Evolutionary conservation across 2,113 vertebrate genomes (phyloP).

Genomic region (Corythornis madagascariensis): DNA sequence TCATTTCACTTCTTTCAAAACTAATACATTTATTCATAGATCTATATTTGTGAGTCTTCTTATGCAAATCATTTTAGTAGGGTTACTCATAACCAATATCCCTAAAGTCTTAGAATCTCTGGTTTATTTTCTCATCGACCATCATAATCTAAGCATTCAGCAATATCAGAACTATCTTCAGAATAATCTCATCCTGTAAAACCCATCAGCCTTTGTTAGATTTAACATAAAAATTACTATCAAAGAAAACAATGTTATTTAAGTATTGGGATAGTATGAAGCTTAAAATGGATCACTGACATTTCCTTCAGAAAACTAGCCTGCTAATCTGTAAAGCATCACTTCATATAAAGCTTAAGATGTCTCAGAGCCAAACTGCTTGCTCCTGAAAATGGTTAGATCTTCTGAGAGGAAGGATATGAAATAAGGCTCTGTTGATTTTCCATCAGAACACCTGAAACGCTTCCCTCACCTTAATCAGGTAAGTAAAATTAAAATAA

Average conservation of each 20-base stretch:
- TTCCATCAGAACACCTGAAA: constrained; percentile 17
- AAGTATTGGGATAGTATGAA: not conserved
- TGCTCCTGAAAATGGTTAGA: constrained; percentile 13
- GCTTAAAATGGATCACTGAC: not conserved
- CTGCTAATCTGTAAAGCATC: not conserved
- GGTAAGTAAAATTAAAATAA: constrained; percentile 2
- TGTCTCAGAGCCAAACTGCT: not conserved
- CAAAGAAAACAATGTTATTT: not conserved
- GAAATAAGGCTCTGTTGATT: constrained; percentile 30
- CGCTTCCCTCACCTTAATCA: not conserved
- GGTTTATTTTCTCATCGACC: constrained; percentile 3
- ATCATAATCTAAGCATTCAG: not conserved
- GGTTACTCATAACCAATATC: not conserved
- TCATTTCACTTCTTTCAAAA: not conserved
- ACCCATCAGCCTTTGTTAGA: not conserved
- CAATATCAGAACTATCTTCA: not conserved
- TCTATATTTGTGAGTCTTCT: not conserved
- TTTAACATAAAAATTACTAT: not conserved
- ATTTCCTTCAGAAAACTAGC: not conserved
- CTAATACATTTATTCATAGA: not conserved
- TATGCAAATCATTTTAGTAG: constrained; percentile 3
- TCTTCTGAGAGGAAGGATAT: not conserved
- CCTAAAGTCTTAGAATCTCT: not conserved
- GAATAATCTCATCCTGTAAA: not conserved
- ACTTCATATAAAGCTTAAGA: not conserved